Conservation (phyloP, 2,113 vertebrate species). For the Mesoclemmys tuberculata region DNA sequence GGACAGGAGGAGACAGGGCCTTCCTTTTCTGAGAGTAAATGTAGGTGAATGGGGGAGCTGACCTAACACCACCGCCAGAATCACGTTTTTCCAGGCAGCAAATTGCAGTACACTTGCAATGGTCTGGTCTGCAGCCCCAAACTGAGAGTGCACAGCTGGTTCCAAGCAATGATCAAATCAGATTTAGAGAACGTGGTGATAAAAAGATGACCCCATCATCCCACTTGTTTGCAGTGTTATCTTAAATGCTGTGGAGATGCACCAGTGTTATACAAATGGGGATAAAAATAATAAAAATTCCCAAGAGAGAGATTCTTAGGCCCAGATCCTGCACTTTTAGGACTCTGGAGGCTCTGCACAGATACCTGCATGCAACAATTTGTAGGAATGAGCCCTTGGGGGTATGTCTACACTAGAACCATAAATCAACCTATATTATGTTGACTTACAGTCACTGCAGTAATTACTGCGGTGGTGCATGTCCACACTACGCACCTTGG, state of each 20-base stretch:
- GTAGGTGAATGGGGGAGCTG: neutral
- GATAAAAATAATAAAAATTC: neutral
- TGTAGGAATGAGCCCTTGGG: neutral
- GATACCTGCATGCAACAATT: accelerated
- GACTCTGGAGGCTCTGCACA: neutral
- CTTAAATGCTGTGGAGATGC: neutral
- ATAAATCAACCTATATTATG: no score
- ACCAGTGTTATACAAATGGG: neutral
- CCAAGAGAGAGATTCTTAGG: neutral
- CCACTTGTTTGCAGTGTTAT: accelerated
- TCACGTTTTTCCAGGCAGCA: neutral
- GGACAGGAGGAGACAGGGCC: neutral
- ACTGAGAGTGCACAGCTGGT: neutral
- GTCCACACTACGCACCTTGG: no score
- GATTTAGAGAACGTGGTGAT: neutral
- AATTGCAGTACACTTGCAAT: accelerated
- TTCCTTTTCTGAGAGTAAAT: neutral
- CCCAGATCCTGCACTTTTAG: neutral
- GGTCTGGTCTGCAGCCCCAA: neutral
- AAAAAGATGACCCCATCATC: neutral
- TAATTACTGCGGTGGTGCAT: no score
- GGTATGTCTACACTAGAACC: no score
- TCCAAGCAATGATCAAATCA: neutral
- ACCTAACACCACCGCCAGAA: accelerated
- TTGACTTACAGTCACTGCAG: no score